Evolutionary conservation across 2,797 vertebrate genomes (phyloP).

Genomic region (Balearica regulorum): DNA sequence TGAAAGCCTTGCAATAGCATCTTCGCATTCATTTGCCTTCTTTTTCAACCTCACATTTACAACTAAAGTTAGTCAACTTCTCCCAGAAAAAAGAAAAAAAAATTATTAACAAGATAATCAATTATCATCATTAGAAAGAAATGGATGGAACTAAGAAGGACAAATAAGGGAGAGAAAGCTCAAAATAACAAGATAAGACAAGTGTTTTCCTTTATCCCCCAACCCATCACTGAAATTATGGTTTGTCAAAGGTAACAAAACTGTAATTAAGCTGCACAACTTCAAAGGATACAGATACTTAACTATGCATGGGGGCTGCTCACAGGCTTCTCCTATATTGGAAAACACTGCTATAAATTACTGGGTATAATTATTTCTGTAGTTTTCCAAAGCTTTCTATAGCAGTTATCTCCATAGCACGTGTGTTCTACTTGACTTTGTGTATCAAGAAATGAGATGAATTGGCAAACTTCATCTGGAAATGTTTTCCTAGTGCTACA

Average conservation of each 20-base stretch:
- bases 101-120: neutral
- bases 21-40: neutral
- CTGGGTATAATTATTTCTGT: neutral
- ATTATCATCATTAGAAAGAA: neutral
- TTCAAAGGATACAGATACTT: conserved; percentile 41
- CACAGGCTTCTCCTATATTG: neutral
- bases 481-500: neutral
- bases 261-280: conserved; percentile 34
- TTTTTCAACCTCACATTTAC: neutral
- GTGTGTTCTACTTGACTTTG: neutral
- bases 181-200: conserved; percentile 39
- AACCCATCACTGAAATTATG: conserved; percentile 31
- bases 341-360: neutral
- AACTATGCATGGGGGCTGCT: conserved; percentile 12
- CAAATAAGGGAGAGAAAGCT: conserved; percentile 1
- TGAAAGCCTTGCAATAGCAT: neutral
- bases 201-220: neutral
- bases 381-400: neutral
- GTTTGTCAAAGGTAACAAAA: conserved; percentile 50
- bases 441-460: conserved; percentile 11
- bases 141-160: neutral
- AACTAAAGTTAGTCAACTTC: neutral
- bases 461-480: conserved; percentile 24
- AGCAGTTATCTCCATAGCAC: neutral
- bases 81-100: neutral